Conservation (phyloP, 2,888 invertebrate genomes). For the Eupithecia pulchellata region DNA sequence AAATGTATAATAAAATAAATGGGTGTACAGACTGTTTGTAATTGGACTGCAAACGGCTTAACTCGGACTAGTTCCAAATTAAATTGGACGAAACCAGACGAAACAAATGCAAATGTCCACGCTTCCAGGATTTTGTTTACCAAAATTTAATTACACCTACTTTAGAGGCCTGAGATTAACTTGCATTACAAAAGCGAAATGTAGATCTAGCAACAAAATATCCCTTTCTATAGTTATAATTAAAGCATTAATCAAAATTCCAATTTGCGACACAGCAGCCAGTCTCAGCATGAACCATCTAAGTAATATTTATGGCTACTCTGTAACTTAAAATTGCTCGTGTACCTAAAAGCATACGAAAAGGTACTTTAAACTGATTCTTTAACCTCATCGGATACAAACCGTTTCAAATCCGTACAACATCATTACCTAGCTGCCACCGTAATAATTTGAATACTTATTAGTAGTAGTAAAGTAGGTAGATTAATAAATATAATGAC, state of each 20-base stretch:
- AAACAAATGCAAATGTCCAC: constrained; percentile 29
- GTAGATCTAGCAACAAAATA: neutral
- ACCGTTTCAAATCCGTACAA: too few relatives aligned
- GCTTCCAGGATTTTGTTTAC: constrained; percentile 8
- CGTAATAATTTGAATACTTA: too few relatives aligned
- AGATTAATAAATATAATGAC: too few relatives aligned
- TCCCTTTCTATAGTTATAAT: neutral
- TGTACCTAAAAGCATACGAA: neutral
- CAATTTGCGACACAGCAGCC: constrained; percentile 4
- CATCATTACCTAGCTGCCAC: too few relatives aligned
- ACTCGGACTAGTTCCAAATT: constrained; percentile 34
- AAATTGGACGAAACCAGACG: constrained; percentile 33
- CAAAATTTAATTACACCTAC: constrained; percentile 14
- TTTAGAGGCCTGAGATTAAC: neutral
- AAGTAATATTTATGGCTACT: neutral
- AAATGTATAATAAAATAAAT: too few relatives aligned
- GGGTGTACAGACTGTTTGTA: neutral
- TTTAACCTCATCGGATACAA: too few relatives aligned
- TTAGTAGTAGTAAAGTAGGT: too few relatives aligned
- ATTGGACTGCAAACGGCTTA: constrained; percentile 24
- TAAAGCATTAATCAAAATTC: neutral
- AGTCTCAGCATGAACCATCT: neutral
- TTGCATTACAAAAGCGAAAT: neutral
- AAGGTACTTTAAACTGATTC: too few relatives aligned
- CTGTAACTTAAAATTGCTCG: neutral